Evolutionary conservation across 2,113 vertebrate genomes (phyloP), one percentile per base, ranked within the genome.

Genomic region (Chaetodon auriga): DNA sequence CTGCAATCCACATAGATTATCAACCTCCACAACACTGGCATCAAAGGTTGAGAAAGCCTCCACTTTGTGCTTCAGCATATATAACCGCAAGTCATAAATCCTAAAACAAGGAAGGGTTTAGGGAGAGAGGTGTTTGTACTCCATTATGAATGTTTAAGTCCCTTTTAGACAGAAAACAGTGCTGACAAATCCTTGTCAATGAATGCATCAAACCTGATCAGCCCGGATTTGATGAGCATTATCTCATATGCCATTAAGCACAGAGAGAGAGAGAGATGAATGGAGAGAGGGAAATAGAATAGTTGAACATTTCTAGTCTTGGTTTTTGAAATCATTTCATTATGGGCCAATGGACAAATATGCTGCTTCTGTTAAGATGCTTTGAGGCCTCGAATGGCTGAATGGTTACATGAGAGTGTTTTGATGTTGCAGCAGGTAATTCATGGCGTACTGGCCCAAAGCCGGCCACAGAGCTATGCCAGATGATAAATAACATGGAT

Each of bases 351-450:
- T 68, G 86, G 86, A 74, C 78, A 69, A 87, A 87, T 55, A 16
- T 2, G 68, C 35, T 68, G 61, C 78, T 53, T 36, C 88, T 65
- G 78, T 77, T 87, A 78, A 90, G 86, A 91, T 14, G 89, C 84
- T 90, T 90, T 87, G 62, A 88, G 80, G 81, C 69, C 83, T 49
- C 68, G 71, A 89, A 72, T 77, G 83, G 78, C 81, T 90, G 76
- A 87, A 91, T 85, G 86, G 76, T 87, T 89, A 89, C 86, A 88
- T 66, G 88, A 83, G 84, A 82, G 54, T 73, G 88, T 90, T 92
- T 92, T 91, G 84, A 93, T 93, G 90, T 85, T 88, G 82, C 70
- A 89, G 89, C 90, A 92, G 90, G 92, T 94, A 93, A 93, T 93
- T 93, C 85, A 35, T 25, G 25, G 78, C 25, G 62, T 60, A 48